Evolutionary conservation across 2,797 vertebrate species (phyloP).

Genomic region (Epinephelus awoara): DNA sequence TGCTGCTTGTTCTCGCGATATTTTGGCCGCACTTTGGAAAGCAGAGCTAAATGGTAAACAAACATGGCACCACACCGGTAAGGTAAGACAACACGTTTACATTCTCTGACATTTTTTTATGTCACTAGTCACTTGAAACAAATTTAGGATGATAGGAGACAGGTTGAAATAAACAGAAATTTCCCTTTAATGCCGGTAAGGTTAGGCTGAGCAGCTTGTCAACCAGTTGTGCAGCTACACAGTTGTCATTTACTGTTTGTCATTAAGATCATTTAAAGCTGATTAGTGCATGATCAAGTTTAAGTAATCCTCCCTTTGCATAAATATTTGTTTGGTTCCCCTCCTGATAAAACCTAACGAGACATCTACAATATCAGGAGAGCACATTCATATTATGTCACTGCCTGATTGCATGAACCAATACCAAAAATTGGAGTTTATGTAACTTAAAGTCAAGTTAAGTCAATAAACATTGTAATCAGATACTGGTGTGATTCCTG

Average conservation of each 20-base stretch:
- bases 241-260: not conserved
- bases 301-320: conserved; percentile 8
- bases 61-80: too few species aligned
- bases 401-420: not conserved
- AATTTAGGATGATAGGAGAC: too few species aligned
- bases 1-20: too few species aligned
- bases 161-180: too few species aligned
- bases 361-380: too few species aligned
- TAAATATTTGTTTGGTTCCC: not conserved
- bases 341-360: not conserved
- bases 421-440: not conserved
- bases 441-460: not conserved
- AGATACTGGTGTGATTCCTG: not conserved
- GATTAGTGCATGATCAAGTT: not conserved
- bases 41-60: too few species aligned
- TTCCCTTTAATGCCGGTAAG: too few species aligned
- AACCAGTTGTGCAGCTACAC: not conserved
- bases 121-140: too few species aligned
- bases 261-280: conserved; percentile 9
- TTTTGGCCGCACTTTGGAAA: too few species aligned
- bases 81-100: too few species aligned
- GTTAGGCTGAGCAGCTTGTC: not conserved
- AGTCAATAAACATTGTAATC: not conserved
- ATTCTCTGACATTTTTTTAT: too few species aligned
- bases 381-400: not conserved